Conservation (phyloP, 2,797 vertebrate genomes). For the Myotis findleyi region DNA sequence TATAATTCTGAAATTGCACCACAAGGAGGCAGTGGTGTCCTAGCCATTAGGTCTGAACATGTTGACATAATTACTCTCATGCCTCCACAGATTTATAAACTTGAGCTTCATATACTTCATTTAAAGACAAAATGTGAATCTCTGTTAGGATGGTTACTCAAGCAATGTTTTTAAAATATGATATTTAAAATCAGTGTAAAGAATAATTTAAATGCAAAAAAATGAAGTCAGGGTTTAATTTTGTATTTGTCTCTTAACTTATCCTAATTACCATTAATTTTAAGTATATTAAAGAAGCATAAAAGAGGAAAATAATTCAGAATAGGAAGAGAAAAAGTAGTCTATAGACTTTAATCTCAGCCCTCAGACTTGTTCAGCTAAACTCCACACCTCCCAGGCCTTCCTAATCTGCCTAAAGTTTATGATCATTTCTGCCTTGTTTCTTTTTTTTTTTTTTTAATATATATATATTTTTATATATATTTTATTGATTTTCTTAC, state of each 20-base stretch:
- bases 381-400: not conserved
- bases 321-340: not conserved
- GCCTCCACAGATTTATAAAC: not conserved
- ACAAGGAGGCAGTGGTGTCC: not conserved
- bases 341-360: not conserved
- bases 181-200: not conserved
- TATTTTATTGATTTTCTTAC: no score
- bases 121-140: not conserved
- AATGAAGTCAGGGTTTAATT: not conserved
- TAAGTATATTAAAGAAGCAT: not conserved
- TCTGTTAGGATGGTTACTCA: not conserved
- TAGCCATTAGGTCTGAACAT: not conserved
- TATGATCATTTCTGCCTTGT: not conserved
- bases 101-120: not conserved
- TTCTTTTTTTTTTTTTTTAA: no score
- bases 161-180: not conserved
- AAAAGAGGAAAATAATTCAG: not conserved
- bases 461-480: no score
- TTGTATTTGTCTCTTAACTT: conserved; percentile 15
- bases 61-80: not conserved
- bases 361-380: not conserved
- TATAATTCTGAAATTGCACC: not conserved
- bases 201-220: not conserved
- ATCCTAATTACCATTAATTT: not conserved
- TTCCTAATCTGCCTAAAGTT: not conserved